Evolutionary conservation across 2,797 vertebrate species (phyloP).

Genomic region (Dendrocincla tyrannina): DNA sequence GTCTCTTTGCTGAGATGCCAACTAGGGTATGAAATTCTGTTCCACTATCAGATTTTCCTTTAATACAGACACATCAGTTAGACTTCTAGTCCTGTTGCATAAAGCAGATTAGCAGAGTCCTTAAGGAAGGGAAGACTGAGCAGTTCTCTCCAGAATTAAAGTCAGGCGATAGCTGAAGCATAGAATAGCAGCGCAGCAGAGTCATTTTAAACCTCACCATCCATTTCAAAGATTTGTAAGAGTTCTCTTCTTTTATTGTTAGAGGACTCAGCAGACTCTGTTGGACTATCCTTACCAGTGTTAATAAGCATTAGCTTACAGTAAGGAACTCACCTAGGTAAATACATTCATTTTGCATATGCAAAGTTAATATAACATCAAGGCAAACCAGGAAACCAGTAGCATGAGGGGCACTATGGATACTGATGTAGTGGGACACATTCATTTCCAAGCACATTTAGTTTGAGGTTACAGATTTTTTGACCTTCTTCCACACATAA

Average conservation of each 20-base stretch:
- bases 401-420: background rate
- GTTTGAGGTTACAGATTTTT: background rate
- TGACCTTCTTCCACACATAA: background rate
- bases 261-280: background rate
- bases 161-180: background rate
- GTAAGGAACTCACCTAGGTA: background rate
- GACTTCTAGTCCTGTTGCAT: background rate
- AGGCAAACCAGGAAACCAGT: background rate
- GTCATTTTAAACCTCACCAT: background rate
- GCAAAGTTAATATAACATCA: background rate
- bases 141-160: background rate
- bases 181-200: background rate
- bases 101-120: constrained; percentile 12
- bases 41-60: background rate
- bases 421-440: background rate
- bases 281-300: background rate
- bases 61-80: background rate
- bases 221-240: background rate
- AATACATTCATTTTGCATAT: background rate
- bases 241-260: background rate
- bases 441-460: background rate
- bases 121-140: background rate
- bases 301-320: background rate
- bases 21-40: background rate
- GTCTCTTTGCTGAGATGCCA: background rate